phyloP scores from a whole-genome alignment of 2,888 invertebrate genomes.

The Volucella zonaria region DNA sequence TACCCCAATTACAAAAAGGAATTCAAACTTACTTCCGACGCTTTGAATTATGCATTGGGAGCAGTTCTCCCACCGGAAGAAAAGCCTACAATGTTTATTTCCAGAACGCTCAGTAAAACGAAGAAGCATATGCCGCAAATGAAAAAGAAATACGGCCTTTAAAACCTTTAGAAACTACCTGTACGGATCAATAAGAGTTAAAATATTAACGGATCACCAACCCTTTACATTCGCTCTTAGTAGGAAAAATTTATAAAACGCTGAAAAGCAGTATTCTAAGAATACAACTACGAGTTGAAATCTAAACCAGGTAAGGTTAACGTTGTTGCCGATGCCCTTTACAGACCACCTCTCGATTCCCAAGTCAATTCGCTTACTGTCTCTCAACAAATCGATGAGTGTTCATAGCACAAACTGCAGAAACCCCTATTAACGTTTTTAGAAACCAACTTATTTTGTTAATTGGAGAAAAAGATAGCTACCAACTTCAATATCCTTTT shows the following conservation, averaged over 20 bases:
- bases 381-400: neutral
- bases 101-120: no score
- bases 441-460: neutral
- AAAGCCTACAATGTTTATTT: no score
- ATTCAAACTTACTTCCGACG: no score
- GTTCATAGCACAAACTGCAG: neutral
- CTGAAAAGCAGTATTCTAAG: neutral
- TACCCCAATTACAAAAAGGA: no score
- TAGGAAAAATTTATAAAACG: no score
- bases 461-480: neutral
- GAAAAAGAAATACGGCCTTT: no score
- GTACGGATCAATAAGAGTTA: no score
- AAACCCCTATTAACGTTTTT: neutral
- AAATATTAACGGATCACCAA: neutral
- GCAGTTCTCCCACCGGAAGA: no score
- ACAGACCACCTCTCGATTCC: neutral
- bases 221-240: no score
- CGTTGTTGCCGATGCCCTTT: neutral
- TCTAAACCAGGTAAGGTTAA: neutral
- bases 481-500: neutral
- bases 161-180: no score
- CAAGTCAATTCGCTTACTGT: neutral
- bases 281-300: neutral
- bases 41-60: no score
- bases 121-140: no score